Conservation (phyloP, 2,113 vertebrate genomes). For the Salvator merianae region DNA sequence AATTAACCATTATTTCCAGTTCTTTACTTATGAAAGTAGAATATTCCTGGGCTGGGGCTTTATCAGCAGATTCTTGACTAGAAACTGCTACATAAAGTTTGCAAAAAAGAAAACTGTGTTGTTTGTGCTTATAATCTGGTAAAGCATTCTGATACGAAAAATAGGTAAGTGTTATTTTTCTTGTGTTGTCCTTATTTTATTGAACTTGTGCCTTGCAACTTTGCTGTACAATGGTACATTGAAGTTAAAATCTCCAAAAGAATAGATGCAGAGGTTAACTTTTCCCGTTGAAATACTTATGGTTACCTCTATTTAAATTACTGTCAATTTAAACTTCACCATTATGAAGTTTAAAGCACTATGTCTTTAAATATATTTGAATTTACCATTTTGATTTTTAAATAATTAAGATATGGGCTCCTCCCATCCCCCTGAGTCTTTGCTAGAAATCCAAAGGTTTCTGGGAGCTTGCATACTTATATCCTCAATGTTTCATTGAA, state of each 20-base stretch:
- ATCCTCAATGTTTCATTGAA: not conserved
- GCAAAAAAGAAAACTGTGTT: slow-evolving; percentile 32
- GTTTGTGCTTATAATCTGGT: slow-evolving; percentile 26
- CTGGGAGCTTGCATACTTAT: not conserved
- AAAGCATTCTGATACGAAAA: slow-evolving; percentile 36
- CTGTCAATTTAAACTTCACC: too few relatives aligned
- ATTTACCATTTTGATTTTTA: too few relatives aligned
- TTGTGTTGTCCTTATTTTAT: slow-evolving; percentile 27
- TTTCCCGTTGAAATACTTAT: not conserved
- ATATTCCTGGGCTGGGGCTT: slow-evolving; percentile 24
- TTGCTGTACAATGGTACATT: not conserved
- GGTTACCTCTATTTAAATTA: not conserved
- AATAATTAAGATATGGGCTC: too few relatives aligned
- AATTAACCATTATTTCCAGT: slow-evolving; percentile 47
- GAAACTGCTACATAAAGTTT: not conserved
- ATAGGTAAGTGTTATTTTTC: slow-evolving; percentile 69
- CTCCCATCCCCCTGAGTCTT: not conserved
- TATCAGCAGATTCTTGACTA: slow-evolving; percentile 53
- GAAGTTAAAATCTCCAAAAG: not conserved
- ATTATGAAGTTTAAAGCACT: too few relatives aligned
- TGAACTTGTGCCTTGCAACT: not conserved
- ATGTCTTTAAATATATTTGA: too few relatives aligned
- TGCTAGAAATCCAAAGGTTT: not conserved
- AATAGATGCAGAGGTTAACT: not conserved
- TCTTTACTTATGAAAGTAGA: slow-evolving; percentile 31